These are phyloP conservation scores for Hydropsyche tenuis DNA, from an alignment of 1,140 invertebrate genomes.

Conservation along the genomic window DNA sequence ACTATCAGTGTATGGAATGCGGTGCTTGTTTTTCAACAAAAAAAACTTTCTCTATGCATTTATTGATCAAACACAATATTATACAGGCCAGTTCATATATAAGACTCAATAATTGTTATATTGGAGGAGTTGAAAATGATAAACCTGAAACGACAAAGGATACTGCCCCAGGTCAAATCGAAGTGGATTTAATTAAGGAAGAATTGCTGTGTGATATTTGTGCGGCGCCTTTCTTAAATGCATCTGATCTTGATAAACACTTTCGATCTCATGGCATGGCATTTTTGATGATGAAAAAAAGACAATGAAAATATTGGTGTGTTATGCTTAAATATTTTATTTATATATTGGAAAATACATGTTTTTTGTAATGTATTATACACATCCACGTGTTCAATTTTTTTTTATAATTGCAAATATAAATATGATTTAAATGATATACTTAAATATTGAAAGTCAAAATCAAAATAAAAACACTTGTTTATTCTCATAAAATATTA, in stretches of 20 bases:
- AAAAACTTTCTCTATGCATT: constrained; percentile 69
- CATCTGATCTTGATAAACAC: constrained; percentile 66
- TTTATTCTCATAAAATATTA: no score
- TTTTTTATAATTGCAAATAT: no score
- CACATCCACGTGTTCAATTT: no score
- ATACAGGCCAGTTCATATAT: constrained; percentile 66
- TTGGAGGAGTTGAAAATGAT: constrained; percentile 61
- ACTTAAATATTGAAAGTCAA: no score
- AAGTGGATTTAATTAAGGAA: not conserved
- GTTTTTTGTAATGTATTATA: no score
- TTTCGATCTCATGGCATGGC: constrained; percentile 73
- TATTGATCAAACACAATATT: constrained; percentile 68
- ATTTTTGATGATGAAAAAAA: constrained; percentile 64
- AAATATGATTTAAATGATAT: no score
- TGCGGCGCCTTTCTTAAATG: constrained; percentile 65
- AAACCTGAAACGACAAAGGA: no score
- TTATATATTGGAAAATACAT: no score
- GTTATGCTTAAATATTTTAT: no score
- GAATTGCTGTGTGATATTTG: constrained; percentile 74
- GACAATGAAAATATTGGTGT: no score
- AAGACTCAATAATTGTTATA: constrained; percentile 64
- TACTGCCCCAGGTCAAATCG: no score
- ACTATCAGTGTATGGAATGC: constrained; percentile 72
- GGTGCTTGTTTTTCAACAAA: constrained; percentile 72
- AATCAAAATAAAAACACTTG: no score